These are phyloP conservation scores for Mycteria americana DNA, from an alignment of 2,797 vertebrate genomes.

Conservation along the genomic window DNA sequence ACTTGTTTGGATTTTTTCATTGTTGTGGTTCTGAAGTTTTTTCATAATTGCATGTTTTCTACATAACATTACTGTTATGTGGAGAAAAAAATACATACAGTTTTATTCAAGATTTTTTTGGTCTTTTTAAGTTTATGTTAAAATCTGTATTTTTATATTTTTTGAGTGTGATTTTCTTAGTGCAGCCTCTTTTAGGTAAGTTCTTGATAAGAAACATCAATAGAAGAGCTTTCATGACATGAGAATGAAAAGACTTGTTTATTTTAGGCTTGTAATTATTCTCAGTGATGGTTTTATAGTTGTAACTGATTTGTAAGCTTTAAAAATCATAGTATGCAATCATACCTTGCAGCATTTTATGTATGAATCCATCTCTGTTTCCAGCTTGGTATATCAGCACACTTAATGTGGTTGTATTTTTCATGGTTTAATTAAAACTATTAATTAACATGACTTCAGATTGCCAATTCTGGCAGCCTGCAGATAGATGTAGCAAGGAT, in stretches of 20 bases:
- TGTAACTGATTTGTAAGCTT: constrained; percentile 25
- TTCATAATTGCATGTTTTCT: background rate
- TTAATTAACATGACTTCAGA: background rate
- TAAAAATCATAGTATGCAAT: background rate
- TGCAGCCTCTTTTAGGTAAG: background rate
- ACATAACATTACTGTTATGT: background rate
- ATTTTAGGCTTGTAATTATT: background rate
- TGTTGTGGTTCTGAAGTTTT: background rate
- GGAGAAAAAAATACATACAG: background rate
- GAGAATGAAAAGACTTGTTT: background rate
- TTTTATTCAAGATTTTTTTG: background rate
- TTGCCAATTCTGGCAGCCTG: background rate
- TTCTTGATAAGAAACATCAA: background rate
- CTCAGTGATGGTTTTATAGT: background rate
- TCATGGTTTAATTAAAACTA: constrained; percentile 34
- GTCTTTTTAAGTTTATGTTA: background rate
- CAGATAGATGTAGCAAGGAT: background rate
- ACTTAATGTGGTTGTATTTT: background rate
- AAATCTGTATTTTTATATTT: background rate
- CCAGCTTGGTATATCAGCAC: background rate
- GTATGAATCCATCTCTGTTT: background rate
- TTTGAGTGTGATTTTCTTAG: background rate
- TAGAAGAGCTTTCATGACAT: background rate
- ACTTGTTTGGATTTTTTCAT: background rate
- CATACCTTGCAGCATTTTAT: background rate